Evolutionary conservation across 2,888 invertebrate species (phyloP), one percentile per base, ranked within the genome.

Genomic region (Anorthoa munda): DNA sequence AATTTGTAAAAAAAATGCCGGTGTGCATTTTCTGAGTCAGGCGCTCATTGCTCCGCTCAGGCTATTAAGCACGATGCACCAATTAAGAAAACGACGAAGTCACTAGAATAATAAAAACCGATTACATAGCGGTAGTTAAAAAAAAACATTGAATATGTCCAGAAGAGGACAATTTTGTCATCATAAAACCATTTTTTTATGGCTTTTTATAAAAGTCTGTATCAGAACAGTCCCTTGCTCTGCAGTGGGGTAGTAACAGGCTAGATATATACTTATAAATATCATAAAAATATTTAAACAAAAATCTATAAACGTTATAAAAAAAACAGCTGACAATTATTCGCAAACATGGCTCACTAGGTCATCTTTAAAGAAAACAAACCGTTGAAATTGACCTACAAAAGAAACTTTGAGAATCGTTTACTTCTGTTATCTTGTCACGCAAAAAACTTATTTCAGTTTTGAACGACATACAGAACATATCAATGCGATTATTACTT

Each of bases 391-490:
- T 45, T 72, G 77, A 76, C 78, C 78, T 59, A 79, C 55, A 79
- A 72, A 75, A 81, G 2, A 55, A 55, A 75, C 46, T 77, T 76
- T 51, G 64, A 66, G 46, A 63, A 78, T 2, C 60, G 9, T 46
- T 64, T 55, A 21, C 26, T 50, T 23, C 9, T 69, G 18, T 75
- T 82, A 74, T 74, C 79, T 66, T 59, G 61, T 51, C 61, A 64
- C 71, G 79, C 61, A 90, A 91, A 91, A 90, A 90, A 90, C 73
- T 77, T 83, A 86, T 89, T 89, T 87, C 87, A 88, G 82, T 89
- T 85, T 50, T 87, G 84, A 86, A 83, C 85, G 87, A 88, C 88
- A 89, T 18, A 73, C 83, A 88, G 87, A 89, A 70, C 59, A 88
- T 89, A 88, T 86, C 77, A 87, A 48, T 88, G 88, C 89, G 90